Evolutionary conservation across 2,113 vertebrate genomes (phyloP).

Genomic region (Nicator chloris): DNA sequence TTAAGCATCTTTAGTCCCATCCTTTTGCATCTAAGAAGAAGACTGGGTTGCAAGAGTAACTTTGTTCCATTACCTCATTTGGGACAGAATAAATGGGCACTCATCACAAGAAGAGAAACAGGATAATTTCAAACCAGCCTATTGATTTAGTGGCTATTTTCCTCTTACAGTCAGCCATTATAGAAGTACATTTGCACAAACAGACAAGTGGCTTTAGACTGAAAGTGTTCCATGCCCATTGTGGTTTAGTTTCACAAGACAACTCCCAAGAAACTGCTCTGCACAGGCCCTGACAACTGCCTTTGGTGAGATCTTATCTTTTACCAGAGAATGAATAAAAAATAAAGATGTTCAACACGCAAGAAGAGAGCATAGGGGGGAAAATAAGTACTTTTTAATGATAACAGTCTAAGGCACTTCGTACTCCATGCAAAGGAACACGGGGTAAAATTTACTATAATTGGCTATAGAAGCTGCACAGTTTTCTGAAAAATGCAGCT

Average conservation of each 20-base stretch:
- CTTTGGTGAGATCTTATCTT: neutral
- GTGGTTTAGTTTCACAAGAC: neutral
- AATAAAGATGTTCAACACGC: neutral
- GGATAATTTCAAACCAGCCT: neutral
- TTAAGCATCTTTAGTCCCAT: neutral
- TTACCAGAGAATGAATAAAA: neutral
- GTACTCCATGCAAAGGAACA: neutral
- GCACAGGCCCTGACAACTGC: neutral
- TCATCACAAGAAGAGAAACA: neutral
- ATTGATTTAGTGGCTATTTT: neutral
- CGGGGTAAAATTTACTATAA: neutral
- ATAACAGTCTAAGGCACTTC: neutral
- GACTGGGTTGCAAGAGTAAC: neutral
- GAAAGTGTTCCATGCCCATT: neutral
- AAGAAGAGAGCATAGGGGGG: fast-evolving
- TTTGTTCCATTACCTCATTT: neutral
- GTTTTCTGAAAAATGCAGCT: neutral
- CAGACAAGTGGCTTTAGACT: neutral
- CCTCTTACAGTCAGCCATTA: neutral
- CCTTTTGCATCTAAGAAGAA: neutral
- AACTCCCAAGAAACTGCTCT: neutral
- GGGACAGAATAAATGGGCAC: neutral
- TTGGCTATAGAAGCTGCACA: neutral
- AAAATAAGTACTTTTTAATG: neutral
- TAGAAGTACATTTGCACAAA: neutral